These are phyloP conservation scores for Botrylloides violaceus DNA, from an alignment of 23 tunicate species.

Conservation along the genomic window DNA sequence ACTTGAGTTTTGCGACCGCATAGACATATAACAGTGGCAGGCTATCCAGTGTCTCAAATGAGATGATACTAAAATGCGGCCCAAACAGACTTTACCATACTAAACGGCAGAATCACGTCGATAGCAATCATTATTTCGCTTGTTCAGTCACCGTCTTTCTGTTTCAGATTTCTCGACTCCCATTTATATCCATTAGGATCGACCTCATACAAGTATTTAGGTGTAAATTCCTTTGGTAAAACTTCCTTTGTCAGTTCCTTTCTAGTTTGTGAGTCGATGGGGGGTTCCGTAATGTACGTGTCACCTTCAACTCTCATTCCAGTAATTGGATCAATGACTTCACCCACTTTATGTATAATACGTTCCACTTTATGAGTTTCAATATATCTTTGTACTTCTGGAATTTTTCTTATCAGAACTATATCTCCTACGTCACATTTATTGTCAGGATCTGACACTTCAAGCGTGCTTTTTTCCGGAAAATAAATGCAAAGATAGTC, in stretches of 20 bases:
- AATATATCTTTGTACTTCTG: conserved; percentile 23
- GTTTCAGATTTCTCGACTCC: conserved; percentile 13
- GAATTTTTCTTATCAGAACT: conserved; percentile 67
- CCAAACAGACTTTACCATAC: no score
- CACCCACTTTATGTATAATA: conserved; percentile 55
- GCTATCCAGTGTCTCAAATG: no score
- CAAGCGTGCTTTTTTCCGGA: conserved; percentile 36
- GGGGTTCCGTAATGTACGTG: conserved; percentile 24
- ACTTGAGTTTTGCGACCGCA: no score
- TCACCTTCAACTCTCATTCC: conserved; percentile 63
- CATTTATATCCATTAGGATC: background rate
- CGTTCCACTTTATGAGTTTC: conserved; percentile 82
- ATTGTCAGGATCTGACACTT: conserved; percentile 42
- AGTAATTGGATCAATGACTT: conserved; percentile 77
- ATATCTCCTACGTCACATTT: conserved; percentile 56
- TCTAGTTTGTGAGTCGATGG: conserved; percentile 2
- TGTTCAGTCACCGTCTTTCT: background rate
- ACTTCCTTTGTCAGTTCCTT: conserved; percentile 9
- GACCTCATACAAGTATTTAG: conserved; percentile 28
- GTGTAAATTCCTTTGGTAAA: conserved; percentile 11
- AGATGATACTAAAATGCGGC: no score
- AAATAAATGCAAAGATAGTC: conserved; percentile 50
- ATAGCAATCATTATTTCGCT: no score
- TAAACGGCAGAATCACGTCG: no score
- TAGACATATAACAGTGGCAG: no score